Evolutionary conservation across 2,113 vertebrate genomes (phyloP), one percentile per base, ranked within the genome.

Genomic region (Onychostoma macrolepis): DNA sequence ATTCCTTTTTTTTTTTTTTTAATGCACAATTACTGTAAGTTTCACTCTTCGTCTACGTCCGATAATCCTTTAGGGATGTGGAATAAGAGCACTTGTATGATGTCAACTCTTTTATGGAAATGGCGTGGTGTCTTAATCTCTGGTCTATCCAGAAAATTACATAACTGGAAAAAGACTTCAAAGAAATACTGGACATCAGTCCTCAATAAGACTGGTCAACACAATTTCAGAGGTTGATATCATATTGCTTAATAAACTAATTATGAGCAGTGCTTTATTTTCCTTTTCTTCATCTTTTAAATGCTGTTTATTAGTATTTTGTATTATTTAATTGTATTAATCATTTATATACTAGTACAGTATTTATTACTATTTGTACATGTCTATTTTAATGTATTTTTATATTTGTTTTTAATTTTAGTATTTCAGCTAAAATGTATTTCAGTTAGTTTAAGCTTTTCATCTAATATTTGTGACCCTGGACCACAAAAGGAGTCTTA

Each of bases 1-100:
- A 65, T 81, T 28, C 58, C 21, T 65, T 65, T 45, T 65, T 36
- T 36, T 65, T 36, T 36, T 7, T 65, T 36, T 43, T 21, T 61
- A 38, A 61, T 38, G 79, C 63, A 41, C 56, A 85, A 17, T 86
- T 38, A 76, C 74, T 48, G n/a, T 28, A 45, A 28, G 43, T 53
- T 41, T 79, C 38, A 38, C 19, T 50, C 67, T 58, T 76, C 33
- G 5, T 50, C 75, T 19, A 33, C 13, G 28, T 50, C 76, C 48
- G 5, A 24, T 33, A 56, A 56, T 79, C 4, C 76, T 56, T 21
- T 30, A 36, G 30, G 28, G 45, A 56, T 33, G 33, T n/a, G 56
- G 17, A 58, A 41, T 41, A 24, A 58, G 63, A 38, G 56, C 0
- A 8, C 58, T 41, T 81, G 24, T 81, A 69, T 69, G n/a, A 48